A percentile compares a stretch with the other conserved stretches of the same genome.
phyloP scores from a whole-genome alignment of 2,888 invertebrate species.

The Mechanitis messenoides region DNA sequence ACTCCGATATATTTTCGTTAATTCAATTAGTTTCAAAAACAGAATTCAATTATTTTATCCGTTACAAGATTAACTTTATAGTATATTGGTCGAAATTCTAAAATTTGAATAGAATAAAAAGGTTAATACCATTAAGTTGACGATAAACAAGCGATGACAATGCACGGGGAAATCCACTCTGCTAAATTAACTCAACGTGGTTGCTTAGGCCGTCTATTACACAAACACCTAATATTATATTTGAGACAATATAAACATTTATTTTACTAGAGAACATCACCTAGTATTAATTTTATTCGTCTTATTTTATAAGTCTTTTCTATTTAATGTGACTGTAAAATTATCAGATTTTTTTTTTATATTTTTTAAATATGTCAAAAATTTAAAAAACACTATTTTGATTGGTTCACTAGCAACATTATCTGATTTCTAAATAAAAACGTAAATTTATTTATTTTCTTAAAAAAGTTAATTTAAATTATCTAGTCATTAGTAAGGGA shows the following conservation, averaged over 20 bases:
- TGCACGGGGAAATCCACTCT: conserved; percentile 72
- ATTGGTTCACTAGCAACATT: no score
- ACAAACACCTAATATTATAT: conserved; percentile 32
- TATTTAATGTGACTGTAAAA: no score
- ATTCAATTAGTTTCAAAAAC: background rate
- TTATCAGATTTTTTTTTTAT: no score
- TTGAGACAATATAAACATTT: background rate
- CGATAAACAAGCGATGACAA: conserved; percentile 74
- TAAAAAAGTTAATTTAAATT: no score
- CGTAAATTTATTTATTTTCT: no score
- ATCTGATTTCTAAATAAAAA: no score
- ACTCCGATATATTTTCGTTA: background rate
- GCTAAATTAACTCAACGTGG: conserved; percentile 71
- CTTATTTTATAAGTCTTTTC: no score
- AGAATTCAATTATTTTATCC: background rate
- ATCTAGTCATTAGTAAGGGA: no score
- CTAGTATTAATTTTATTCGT: no score
- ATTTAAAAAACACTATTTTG: no score
- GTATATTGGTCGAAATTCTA: conserved; percentile 8
- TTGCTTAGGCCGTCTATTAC: conserved; percentile 45
- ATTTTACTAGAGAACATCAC: no score
- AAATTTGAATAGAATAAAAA: conserved; percentile 47
- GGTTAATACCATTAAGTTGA: conserved; percentile 73
- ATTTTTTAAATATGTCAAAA: no score
- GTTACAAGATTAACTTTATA: background rate